Base-by-base conservation (phyloP, 2,888 invertebrate genomes). In the Cheiracanthium punctorium region DNA sequence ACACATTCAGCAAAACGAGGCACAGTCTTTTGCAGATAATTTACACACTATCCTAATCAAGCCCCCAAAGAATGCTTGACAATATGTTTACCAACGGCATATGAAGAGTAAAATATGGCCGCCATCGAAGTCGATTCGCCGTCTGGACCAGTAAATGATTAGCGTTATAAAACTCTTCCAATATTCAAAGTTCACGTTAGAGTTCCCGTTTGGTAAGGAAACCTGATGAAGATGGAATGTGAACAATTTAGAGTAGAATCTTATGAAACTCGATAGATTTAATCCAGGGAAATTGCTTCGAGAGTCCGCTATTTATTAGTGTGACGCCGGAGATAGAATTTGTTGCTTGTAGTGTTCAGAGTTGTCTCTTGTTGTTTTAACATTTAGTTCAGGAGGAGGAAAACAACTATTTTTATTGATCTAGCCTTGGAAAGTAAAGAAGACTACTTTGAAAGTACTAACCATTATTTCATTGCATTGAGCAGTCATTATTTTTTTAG, bases 161-260 rank as follows among this genome's bases (percentile, higher is more conserved):
- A 80, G n/a, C 48, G 28, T 37, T 41, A 29, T 33, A 80, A 58
- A 80, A 33, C 41, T 30, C 29, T 28, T 28, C 71, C 29, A 80
- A 71, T 71, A 71, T 71, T 80, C 70, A 71, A 41, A 43, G 58
- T 43, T 80, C 30, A 17, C 28, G 24, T 8, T 14, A 33, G 58
- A 64, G 71, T 71, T 64, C 41, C 29, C 12, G 5, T 12, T 43
- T 28, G 58, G 58, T 37, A 70, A 32, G 37, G 17, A 37, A 71
- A 71, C 52, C 32, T 58, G 79, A 80, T 80, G 79, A 80, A 80
- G 71, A 80, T 80, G 30, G 58, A 80, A 37, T 41, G 64, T 29
- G 20, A 17, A 0, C 28, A 29, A 64, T 64, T 29, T 64, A 64
- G 64, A 64, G 10, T 10, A 10, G 24, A 10, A 20, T 52, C 70